Base-by-base conservation (phyloP, 2,797 vertebrate genomes). In the Sebastes cheni region DNA sequence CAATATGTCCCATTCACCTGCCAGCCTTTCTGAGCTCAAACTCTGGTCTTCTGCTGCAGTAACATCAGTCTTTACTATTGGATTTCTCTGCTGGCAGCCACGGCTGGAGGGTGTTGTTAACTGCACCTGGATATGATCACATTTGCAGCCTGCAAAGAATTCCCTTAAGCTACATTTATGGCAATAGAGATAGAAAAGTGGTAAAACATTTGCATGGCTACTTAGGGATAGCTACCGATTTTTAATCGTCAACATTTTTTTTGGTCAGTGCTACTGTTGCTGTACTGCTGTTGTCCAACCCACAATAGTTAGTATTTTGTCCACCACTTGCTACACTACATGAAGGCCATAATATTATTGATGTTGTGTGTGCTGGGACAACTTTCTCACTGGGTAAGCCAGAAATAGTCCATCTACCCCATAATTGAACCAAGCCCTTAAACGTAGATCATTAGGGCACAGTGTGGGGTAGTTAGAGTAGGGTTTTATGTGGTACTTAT, bases 1-100 rank as follows among this genome's bases (percentile, higher is more conserved):
- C 56, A 67, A 46, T 23, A 36, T 39, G 10, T 68, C 32, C 29
- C 16, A 14, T 64, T 83, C 55, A 32, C 23, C 78, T 25, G 29
- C 56, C 59, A 58, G 30, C 11, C 6, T 55, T 67, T 23, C 34
- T 56, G 22, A 72, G 23, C 27, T 79, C 50, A 18, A 13, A 70
- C 62, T 8, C 27, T 12, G 42, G 7, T 72, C 27, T 27, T 20
- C 70, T 65, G 27, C n/a, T 73, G 66, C 79, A 60, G 58, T 11
- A 64, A 23, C 80, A 86, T 86, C 50, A 46, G 14, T 83, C 72
- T 75, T 69, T 23, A 13, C 18, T 68, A 71, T 82, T 88, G 67
- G 36, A 75, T 89, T 86, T 84, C 50, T 82, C 55, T 52, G 20
- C 72, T 27, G 36, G 54, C 30, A 65, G 67, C 46, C 11, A 5